Evolutionary conservation across 2,113 vertebrate genomes (phyloP), one percentile per base, ranked within the genome.

Genomic region (Rhodinocichla rosea): DNA sequence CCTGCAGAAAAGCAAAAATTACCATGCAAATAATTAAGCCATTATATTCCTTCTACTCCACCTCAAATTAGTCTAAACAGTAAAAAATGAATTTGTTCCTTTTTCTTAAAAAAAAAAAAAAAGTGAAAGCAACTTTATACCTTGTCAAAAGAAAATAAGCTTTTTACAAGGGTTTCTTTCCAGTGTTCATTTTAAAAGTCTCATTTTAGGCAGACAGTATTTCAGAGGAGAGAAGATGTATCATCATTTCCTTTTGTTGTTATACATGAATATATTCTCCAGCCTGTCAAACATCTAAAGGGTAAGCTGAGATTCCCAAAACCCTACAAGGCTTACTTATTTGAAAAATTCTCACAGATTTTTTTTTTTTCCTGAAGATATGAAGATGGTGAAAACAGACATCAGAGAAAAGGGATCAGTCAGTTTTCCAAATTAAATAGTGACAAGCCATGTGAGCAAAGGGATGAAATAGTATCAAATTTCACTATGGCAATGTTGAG

Each of bases 241-340:
- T 67, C 23, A 62, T 62, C 15, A 57, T 67, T 92, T 91, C 77
- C 33, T 92, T 90, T 92, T 89, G 65, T 81, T 91, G 71, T 94
- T 89, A 37, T 33, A 76, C 69, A 81, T 17, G 6, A 89, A 78
- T 84, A 77, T 57, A 42, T 89, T 87, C 76, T 74, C 11, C 56
- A 67, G 52, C 33, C 50, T 87, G 64, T 87, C 91, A 84, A 70
- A 85, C 39, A 79, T 45, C 64, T 87, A 42, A 87, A 84, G 68
- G 9, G 15, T 81, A 91, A 70, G 56, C 50, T 50, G 47, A 89
- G 74, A 62, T 81, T 83, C 52, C 42, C 85, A 89, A 91, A 92
- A 78, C 33, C 26, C 21, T 84, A 59, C 47, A 81, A 83, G 64
- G 4, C 33, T 91, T 77, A 62, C 60, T 67, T 89, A 50, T 63